Conservation (phyloP, 2,888 invertebrate genomes). For the Aleiodes testaceus region DNA sequence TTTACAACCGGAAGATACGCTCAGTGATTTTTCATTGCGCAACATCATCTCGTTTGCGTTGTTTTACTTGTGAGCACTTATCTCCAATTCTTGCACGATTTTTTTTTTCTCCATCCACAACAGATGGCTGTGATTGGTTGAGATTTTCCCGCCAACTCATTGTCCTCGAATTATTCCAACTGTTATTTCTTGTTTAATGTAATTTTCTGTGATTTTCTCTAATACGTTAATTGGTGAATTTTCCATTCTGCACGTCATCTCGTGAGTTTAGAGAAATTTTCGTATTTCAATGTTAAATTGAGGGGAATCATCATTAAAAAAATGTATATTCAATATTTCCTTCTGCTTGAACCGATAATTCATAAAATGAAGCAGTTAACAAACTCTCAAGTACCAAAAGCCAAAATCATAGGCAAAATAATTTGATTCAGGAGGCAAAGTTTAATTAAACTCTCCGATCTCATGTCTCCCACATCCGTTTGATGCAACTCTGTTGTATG, state of each 20-base stretch:
- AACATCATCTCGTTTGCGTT: constrained; percentile 50
- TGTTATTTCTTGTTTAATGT: constrained; percentile 1
- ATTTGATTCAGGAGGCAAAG: constrained; percentile 5
- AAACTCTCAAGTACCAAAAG: not conserved
- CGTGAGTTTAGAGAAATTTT: not conserved
- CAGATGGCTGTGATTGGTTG: constrained; percentile 2
- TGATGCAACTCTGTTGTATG: not conserved
- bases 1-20: constrained; percentile 69
- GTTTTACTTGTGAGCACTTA: constrained; percentile 40
- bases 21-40: constrained; percentile 62
- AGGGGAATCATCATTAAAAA: too few species aligned
- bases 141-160: constrained; percentile 13
- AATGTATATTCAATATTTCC: too few species aligned
- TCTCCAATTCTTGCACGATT: not conserved
- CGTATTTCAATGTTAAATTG: too few species aligned
- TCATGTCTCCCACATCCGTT: not conserved
- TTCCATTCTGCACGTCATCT: not conserved
- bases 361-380: not conserved
- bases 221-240: not conserved
- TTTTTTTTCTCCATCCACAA: constrained; percentile 19
- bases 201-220: constrained; percentile 4
- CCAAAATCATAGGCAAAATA: not conserved
- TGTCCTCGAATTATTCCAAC: not conserved
- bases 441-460: constrained; percentile 10
- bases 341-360: too few species aligned